Conservation (phyloP, 2,113 vertebrate genomes). For the Rana temporaria region DNA sequence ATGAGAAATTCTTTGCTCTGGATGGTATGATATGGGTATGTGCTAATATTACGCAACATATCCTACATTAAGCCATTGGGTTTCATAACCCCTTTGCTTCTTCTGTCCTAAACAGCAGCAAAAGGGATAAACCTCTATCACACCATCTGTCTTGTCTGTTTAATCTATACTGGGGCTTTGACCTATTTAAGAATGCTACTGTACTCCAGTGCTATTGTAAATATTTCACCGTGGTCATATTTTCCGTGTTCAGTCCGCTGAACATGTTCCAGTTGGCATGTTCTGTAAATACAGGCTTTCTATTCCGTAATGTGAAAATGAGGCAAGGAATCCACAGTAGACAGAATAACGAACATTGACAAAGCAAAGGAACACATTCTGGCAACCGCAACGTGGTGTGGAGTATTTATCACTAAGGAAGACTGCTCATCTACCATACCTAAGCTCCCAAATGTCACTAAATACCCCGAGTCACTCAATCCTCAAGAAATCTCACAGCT, state of each 20-base stretch:
- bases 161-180: conserved; percentile 17
- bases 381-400: not conserved
- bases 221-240: conserved; percentile 22
- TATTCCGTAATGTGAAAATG: not conserved
- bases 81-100: too few relatives aligned
- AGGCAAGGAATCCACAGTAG: not conserved
- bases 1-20: not conserved
- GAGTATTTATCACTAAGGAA: too few relatives aligned
- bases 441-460: too few relatives aligned
- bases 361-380: not conserved
- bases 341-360: not conserved
- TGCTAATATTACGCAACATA: not conserved
- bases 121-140: not conserved
- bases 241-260: conserved; percentile 11
- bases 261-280: not conserved
- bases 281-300: not conserved
- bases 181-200: conserved; percentile 43
- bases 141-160: conserved; percentile 14
- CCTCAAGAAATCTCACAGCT: too few relatives aligned
- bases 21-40: not conserved
- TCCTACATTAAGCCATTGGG: too few relatives aligned
- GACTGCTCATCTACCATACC: too few relatives aligned
- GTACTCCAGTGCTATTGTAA: not conserved
- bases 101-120: not conserved
- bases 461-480: too few relatives aligned